Evolutionary conservation across 2,113 vertebrate species (phyloP).

Genomic region (Megaceryle torquata): DNA sequence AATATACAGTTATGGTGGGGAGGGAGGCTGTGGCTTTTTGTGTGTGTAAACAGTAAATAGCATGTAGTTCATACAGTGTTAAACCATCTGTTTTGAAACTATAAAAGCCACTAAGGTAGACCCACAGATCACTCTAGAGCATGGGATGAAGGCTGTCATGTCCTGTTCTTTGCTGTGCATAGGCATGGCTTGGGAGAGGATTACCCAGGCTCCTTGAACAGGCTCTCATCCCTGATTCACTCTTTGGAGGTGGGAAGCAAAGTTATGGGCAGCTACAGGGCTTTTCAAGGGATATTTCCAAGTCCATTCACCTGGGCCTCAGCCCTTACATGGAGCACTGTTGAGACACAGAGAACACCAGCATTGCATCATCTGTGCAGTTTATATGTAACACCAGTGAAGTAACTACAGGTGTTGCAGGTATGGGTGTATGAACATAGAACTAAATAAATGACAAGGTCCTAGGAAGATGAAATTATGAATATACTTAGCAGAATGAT

Average conservation of each 20-base stretch:
- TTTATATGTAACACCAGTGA: background rate
- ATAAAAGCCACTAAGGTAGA: background rate
- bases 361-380: background rate
- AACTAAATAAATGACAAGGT: background rate
- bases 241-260: background rate
- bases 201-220: background rate
- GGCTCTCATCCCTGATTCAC: background rate
- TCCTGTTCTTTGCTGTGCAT: background rate
- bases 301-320: background rate
- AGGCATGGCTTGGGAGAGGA: background rate
- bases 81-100: background rate
- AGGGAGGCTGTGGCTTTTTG: background rate
- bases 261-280: background rate
- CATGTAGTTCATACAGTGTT: background rate
- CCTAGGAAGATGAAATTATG: background rate
- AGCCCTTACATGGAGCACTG: background rate
- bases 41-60: background rate
- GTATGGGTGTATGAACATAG: background rate
- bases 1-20: background rate
- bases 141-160: background rate
- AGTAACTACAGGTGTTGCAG: background rate
- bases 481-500: background rate
- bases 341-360: background rate
- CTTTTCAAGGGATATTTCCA: background rate
- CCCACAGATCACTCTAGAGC: background rate